Percentiles rank a stretch among this genome's conserved stretches.
Conservation (phyloP, 2,113 vertebrate genomes). For the Anguilla rostrata region DNA sequence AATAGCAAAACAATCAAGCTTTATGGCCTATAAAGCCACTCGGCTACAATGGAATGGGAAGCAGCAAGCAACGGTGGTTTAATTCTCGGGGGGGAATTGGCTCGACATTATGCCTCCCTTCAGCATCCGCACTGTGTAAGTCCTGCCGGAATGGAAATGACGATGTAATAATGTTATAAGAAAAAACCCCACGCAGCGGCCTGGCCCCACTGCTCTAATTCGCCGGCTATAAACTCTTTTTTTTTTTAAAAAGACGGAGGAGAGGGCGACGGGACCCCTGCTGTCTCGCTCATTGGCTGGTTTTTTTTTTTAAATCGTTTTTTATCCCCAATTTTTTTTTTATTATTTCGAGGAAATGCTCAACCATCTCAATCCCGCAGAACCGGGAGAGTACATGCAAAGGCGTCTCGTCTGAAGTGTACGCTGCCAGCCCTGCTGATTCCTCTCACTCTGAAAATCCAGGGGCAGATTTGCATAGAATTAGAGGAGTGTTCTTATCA, state of each 20-base stretch:
- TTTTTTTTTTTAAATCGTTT: background rate
- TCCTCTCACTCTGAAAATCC: too few species aligned
- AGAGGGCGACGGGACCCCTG: slow-evolving; percentile 29
- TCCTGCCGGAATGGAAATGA: slow-evolving; percentile 65
- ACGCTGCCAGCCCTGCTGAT: too few species aligned
- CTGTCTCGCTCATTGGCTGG: slow-evolving; percentile 59
- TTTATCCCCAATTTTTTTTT: background rate
- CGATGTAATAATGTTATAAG: slow-evolving; percentile 57
- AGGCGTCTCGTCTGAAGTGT: too few species aligned
- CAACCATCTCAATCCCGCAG: too few species aligned
- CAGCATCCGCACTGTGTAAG: slow-evolving; percentile 41
- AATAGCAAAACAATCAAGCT: slow-evolving; percentile 43
- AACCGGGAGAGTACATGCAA: too few species aligned
- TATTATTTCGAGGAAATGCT: too few species aligned
- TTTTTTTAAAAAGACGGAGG: slow-evolving; percentile 58
- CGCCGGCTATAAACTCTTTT: slow-evolving; percentile 58
- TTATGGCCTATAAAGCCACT: slow-evolving; percentile 50
- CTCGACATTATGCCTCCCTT: slow-evolving; percentile 40
- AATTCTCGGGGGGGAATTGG: slow-evolving; percentile 34
- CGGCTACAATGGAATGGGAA: slow-evolving; percentile 32
- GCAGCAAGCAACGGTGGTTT: slow-evolving; percentile 52
- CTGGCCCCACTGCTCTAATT: slow-evolving; percentile 44
- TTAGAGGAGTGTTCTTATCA: too few species aligned
- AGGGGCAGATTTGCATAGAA: too few species aligned
- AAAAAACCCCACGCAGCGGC: slow-evolving; percentile 41